Evolutionary conservation across 2,113 vertebrate species (phyloP).

Genomic region (Malurus elegans): DNA sequence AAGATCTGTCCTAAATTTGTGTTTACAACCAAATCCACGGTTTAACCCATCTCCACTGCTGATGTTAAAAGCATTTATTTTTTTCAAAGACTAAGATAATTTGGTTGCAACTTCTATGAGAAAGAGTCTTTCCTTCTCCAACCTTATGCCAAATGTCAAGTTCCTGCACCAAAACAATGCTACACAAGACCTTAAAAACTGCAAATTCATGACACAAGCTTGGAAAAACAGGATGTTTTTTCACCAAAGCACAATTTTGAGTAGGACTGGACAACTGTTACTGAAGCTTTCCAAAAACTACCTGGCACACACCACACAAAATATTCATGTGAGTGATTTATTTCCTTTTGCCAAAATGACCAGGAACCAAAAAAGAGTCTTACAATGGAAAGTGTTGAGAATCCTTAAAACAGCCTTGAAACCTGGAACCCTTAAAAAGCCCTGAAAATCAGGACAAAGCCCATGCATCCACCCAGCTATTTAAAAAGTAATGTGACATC

Average conservation of each 20-base stretch:
- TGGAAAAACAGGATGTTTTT: background rate
- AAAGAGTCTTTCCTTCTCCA: background rate
- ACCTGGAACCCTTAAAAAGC: background rate
- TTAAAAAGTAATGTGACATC: background rate
- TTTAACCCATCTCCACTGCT: background rate
- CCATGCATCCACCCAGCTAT: background rate
- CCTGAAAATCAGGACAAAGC: background rate
- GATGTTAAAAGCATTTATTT: fast-evolving
- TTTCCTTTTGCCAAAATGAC: background rate
- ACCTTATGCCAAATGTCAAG: background rate
- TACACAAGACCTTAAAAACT: background rate
- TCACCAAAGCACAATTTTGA: background rate
- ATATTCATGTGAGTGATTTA: fast-evolving
- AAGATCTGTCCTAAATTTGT: background rate
- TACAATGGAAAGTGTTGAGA: background rate
- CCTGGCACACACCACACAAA: background rate
- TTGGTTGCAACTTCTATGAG: background rate
- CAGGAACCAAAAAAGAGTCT: background rate
- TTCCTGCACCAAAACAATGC: background rate
- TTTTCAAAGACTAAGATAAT: background rate
- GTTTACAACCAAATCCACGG: background rate
- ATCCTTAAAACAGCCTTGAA: background rate
- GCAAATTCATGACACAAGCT: background rate
- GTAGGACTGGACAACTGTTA: background rate
- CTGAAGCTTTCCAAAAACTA: background rate